Evolutionary conservation across 2,888 invertebrate genomes (phyloP), one percentile per base, ranked within the genome.

Genomic region (Dryocosmus kuriphilus): DNA sequence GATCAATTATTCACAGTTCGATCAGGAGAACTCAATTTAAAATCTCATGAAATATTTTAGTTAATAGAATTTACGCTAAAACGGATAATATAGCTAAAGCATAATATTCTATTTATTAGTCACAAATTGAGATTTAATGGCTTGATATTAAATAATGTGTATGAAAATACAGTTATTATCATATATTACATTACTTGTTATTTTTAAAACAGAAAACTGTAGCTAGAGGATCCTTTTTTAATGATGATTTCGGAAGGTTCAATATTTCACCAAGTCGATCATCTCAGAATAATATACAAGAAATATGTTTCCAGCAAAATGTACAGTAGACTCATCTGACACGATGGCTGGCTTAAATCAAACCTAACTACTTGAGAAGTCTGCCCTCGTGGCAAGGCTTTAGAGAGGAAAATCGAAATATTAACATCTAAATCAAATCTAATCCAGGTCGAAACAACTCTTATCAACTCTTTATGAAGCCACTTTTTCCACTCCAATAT

Each of bases 371-470:
- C 67, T 67, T 67, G 27, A 0, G 16, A 67, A 67, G 30, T 67
- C 67, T 27, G 41, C 19, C 67, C 67, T 67, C 46, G 30, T 27
- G 46, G 27, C 27, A 11, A 67, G 27, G 67, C n/a, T 24, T 57
- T 57, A 57, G 22, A 24, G 57, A 57, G 27, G 16, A 46, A 67
- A 41, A 67, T 67, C 46, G 46, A 67, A 67, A 67, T 46, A 46
- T 67, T 67, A 67, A 67, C 67, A 67, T 67, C 46, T 46, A 46
- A 46, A 67, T 67, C 27, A 67, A 67, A 67, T 67, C 67, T 67
- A 27, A 46, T 67, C 7, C 27, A 9, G 46, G 19, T 41, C 27
- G 19, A 30, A 46, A 46, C 1, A 67, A 27, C 7, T 24, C 27
- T 27, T 41, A 38, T 38, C n/a, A 41, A 41, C 14, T 65, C 41